Conservation (phyloP, 2,888 invertebrate species). For the Nephrotoma appendiculata region DNA sequence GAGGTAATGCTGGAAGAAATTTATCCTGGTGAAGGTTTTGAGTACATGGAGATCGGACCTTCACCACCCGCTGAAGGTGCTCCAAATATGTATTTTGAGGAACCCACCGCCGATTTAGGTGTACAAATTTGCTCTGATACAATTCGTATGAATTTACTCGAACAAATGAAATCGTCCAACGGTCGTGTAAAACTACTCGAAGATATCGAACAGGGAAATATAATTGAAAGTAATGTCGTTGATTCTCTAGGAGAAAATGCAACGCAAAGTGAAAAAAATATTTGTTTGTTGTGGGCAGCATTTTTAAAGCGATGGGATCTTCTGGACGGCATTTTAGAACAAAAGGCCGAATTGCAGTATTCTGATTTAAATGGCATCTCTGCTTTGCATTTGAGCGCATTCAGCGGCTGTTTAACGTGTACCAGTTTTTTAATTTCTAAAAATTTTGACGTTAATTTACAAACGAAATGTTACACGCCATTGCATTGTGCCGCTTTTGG, state of each 20-base stretch:
- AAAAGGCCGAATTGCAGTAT: slow-evolving; percentile 57
- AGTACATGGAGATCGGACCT: slow-evolving; percentile 65
- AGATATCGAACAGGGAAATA: slow-evolving; percentile 55
- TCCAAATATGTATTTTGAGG: slow-evolving; percentile 65
- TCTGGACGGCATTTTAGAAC: slow-evolving; percentile 44
- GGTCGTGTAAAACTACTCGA: slow-evolving; percentile 54
- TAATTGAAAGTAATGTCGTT: slow-evolving; percentile 40
- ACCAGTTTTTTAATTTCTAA: slow-evolving; percentile 51
- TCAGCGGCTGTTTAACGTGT: slow-evolving; percentile 60
- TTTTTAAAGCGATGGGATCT: slow-evolving; percentile 55
- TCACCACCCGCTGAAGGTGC: slow-evolving; percentile 70
- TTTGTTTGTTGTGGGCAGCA: slow-evolving; percentile 58
- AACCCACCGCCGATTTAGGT: slow-evolving; percentile 51
- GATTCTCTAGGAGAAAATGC: slow-evolving; percentile 37
- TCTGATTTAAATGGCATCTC: slow-evolving; percentile 59
- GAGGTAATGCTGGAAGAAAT: slow-evolving; percentile 43
- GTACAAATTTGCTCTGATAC: slow-evolving; percentile 61
- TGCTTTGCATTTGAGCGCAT: slow-evolving; percentile 61
- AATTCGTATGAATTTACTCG: slow-evolving; percentile 55
- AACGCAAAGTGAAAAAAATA: slow-evolving; percentile 52
- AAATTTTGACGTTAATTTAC: slow-evolving; percentile 53
- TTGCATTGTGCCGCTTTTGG: slow-evolving; percentile 85
- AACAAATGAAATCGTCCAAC: slow-evolving; percentile 55
- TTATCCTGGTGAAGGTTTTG: slow-evolving; percentile 48
- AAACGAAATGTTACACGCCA: slow-evolving; percentile 60